Evolutionary conservation across 2,113 vertebrate genomes (phyloP).

Genomic region (Thalassarche chlororhynchos): DNA sequence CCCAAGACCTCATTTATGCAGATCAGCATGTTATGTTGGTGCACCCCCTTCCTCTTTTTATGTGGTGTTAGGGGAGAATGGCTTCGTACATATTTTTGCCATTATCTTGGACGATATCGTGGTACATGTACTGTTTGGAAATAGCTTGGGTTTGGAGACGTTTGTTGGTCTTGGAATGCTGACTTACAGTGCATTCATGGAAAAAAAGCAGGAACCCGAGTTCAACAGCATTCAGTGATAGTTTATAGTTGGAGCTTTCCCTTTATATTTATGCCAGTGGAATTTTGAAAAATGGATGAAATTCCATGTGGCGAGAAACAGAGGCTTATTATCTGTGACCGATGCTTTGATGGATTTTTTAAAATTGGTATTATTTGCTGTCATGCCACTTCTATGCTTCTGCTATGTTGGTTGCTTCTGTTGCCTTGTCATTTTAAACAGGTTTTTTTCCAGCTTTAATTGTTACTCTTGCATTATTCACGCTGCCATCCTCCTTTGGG

Average conservation of each 20-base stretch:
- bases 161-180: constrained; percentile 60
- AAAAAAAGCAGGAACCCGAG: constrained; percentile 20
- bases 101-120: background rate
- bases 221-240: constrained; percentile 11
- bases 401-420: background rate
- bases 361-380: background rate
- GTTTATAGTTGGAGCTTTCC: constrained; percentile 51
- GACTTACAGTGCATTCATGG: constrained; percentile 15
- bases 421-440: background rate
- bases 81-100: background rate
- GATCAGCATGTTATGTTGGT: background rate
- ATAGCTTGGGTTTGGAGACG: background rate
- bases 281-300: constrained; percentile 40
- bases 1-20: background rate
- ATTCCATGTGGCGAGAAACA: background rate
- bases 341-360: background rate
- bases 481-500: background rate
- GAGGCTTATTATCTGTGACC: background rate
- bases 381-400: background rate
- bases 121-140: background rate
- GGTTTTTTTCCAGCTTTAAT: background rate
- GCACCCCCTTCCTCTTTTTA: background rate
- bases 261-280: constrained; percentile 49
- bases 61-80: background rate
- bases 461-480: background rate